Conservation (phyloP, 2,797 vertebrate genomes). For the Miichthys miiuy region DNA sequence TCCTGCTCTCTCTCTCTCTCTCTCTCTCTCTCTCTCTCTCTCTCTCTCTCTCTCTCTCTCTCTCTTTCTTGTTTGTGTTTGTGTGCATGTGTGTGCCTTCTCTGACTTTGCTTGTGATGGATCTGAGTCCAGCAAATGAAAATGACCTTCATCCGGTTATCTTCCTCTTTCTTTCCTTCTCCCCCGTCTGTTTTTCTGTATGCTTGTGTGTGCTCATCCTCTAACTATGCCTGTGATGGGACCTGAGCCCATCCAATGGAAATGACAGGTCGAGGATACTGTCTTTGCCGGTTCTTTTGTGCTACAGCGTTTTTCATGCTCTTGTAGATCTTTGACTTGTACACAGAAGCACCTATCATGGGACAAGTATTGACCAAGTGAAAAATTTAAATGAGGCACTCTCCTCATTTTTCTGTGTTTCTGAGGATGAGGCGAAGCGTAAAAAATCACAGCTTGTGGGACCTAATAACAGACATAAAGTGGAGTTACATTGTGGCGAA, state of each 20-base stretch:
- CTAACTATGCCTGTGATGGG: slow-evolving; percentile 50
- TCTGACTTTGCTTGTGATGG: slow-evolving; percentile 48
- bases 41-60: not conserved
- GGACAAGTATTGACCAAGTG: slow-evolving; percentile 73
- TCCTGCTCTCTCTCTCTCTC: not conserved
- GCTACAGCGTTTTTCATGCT: slow-evolving; percentile 52
- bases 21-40: not conserved
- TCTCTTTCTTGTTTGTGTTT: slow-evolving; percentile 2
- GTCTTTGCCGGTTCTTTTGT: slow-evolving; percentile 35
- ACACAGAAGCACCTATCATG: slow-evolving; percentile 58
- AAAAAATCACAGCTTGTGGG: slow-evolving; percentile 54
- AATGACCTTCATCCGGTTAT: slow-evolving; percentile 50
- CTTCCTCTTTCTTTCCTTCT: not conserved
- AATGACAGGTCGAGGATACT: slow-evolving; percentile 66
- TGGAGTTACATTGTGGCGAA: slow-evolving; percentile 36
- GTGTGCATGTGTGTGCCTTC: slow-evolving; percentile 16
- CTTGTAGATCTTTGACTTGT: slow-evolving; percentile 58
- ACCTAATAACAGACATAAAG: slow-evolving; percentile 56
- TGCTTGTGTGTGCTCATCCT: slow-evolving; percentile 35
- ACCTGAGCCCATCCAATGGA: slow-evolving; percentile 66
- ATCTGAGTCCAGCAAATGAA: slow-evolving; percentile 46
- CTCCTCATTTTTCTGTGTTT: slow-evolving; percentile 50
- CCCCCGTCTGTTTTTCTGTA: slow-evolving; percentile 15
- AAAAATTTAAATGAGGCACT: slow-evolving; percentile 77
- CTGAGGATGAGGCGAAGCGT: slow-evolving; percentile 39